These are phyloP conservation scores for Drosophila nigromelanica DNA, from an alignment of 1,140 invertebrate genomes.

Conservation along the genomic window DNA sequence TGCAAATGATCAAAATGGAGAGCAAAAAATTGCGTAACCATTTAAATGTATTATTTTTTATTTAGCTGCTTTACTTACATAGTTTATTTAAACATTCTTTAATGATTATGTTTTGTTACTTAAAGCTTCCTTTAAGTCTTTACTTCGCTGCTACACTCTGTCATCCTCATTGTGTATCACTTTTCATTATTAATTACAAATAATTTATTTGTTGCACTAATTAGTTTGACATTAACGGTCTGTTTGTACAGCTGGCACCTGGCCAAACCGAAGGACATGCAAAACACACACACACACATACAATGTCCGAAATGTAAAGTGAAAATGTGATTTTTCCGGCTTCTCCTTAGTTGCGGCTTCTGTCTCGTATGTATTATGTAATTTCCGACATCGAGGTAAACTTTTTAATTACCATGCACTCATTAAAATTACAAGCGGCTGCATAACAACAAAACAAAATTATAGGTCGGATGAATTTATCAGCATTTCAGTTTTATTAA, in stretches of 20 bases:
- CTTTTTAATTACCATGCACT: slow-evolving; percentile 38
- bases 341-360: not conserved
- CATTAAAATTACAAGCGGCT: slow-evolving; percentile 34
- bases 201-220: slow-evolving; percentile 28
- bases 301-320: not conserved
- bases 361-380: slow-evolving; percentile 12
- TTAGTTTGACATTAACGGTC: slow-evolving; percentile 31
- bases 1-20: slow-evolving; percentile 5
- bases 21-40: not conserved
- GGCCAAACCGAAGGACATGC: not conserved
- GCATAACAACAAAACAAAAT: slow-evolving; percentile 11
- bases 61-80: too few species aligned
- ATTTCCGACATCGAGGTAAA: slow-evolving; percentile 21
- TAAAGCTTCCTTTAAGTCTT: not conserved
- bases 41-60: too few species aligned
- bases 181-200: slow-evolving; percentile 25
- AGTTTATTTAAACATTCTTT: not conserved
- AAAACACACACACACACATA: not conserved
- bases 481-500: slow-evolving; percentile 17
- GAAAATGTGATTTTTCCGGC: slow-evolving; percentile 24
- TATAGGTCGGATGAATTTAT: not conserved
- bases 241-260: slow-evolving; percentile 21
- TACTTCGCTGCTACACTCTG: not conserved
- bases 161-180: not conserved
- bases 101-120: not conserved